These are phyloP conservation scores for Conops quadrifasciatus DNA, from an alignment of 2,888 invertebrate genomes.

Conservation along the genomic window DNA sequence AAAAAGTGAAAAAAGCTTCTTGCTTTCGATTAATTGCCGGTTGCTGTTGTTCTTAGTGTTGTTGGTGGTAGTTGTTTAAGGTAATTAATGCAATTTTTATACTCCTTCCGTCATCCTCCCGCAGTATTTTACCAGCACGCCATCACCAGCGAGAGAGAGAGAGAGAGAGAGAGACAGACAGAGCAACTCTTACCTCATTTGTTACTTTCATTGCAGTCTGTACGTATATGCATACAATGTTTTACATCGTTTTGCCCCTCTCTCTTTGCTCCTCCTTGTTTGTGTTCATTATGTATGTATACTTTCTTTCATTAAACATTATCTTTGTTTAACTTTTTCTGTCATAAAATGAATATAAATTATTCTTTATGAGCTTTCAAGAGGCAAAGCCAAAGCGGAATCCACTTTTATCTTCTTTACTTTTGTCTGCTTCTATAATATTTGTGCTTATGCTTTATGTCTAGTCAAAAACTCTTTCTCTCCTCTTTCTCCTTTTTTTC, in stretches of 20 bases:
- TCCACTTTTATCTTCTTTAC: not conserved
- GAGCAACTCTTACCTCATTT: too few species aligned
- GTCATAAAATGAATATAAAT: conserved; percentile 23
- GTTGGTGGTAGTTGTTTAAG: conserved; percentile 45
- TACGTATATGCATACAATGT: not conserved
- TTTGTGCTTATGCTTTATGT: not conserved
- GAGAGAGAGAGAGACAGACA: too few species aligned
- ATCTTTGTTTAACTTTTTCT: not conserved
- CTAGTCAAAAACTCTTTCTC: not conserved
- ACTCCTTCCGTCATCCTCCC: not conserved
- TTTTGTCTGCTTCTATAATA: not conserved
- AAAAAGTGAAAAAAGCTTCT: conserved; percentile 16
- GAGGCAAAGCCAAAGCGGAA: not conserved
- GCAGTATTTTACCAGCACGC: not conserved
- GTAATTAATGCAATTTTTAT: conserved; percentile 44
- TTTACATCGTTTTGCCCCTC: not conserved
- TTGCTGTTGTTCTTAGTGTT: conserved; percentile 34
- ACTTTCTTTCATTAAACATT: conserved; percentile 16
- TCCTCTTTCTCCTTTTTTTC: not conserved
- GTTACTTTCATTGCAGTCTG: too few species aligned
- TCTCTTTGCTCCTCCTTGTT: not conserved
- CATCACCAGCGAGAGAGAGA: too few species aligned
- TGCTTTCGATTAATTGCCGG: conserved; percentile 8
- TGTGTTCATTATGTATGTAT: not conserved
- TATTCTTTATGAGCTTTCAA: conserved; percentile 13